Conservation (phyloP, 2,797 vertebrate genomes). For the Chiroxiphia lanceolata region DNA sequence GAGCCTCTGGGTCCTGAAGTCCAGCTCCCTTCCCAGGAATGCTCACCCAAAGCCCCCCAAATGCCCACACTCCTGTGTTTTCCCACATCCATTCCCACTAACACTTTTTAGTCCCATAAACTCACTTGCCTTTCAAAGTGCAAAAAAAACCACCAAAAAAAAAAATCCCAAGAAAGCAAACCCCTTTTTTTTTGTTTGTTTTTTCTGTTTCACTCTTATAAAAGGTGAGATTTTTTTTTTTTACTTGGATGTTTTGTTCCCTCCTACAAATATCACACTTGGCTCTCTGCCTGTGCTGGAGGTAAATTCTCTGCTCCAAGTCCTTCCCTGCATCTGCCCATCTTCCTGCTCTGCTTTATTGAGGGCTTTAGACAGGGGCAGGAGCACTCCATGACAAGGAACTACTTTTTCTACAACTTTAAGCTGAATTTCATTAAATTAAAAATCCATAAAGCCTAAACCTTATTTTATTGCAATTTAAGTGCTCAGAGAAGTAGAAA, state of each 20-base stretch:
- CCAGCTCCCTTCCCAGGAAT: not conserved
- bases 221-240: not conserved
- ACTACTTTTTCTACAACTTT: constrained; percentile 46
- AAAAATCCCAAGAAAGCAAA: not conserved
- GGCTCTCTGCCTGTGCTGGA: not conserved
- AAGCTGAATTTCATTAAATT: constrained; percentile 69
- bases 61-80: not conserved
- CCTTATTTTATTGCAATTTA: constrained; percentile 77
- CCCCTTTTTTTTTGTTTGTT: too few relatives aligned
- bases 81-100: accelerated
- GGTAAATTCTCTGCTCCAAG: not conserved
- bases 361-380: not conserved
- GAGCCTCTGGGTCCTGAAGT: not conserved
- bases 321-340: not conserved
- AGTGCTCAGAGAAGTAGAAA: constrained; percentile 76
- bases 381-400: not conserved
- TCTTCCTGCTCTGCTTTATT: not conserved
- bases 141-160: too few relatives aligned
- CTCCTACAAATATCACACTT: not conserved
- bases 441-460: constrained; percentile 75
- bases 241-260: not conserved
- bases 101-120: not conserved
- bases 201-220: too few relatives aligned
- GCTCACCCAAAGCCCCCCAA: not conserved
- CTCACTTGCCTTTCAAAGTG: not conserved